Conservation (phyloP, 2,888 invertebrate genomes). For the Branchipolynoe longqiensis region DNA sequence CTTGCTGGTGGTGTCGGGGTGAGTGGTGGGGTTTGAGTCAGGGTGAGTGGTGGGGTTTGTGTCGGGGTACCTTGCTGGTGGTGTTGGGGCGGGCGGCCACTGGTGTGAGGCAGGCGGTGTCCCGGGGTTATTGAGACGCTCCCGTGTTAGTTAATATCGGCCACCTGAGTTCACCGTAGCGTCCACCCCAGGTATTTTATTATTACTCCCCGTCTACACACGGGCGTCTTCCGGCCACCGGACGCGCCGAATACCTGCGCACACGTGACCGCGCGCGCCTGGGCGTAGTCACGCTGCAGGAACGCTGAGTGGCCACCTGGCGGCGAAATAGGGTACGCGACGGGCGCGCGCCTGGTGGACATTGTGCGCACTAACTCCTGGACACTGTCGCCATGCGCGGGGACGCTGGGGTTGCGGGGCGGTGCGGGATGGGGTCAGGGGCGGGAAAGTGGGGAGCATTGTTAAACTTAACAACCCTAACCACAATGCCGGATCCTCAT, state of each 20-base stretch:
- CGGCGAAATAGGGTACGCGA: not conserved
- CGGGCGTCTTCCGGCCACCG: not conserved
- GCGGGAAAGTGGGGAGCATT: no score
- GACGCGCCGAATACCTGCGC: not conserved
- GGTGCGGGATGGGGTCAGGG: no score
- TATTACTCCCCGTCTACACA: slow-evolving; percentile 5
- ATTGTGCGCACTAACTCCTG: not conserved
- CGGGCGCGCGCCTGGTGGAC: not conserved
- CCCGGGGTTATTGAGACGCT: not conserved
- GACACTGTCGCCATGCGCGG: no score
- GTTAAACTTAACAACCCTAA: no score
- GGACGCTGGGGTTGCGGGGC: no score
- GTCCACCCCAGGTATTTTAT: slow-evolving; percentile 24
- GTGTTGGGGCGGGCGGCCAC: no score
- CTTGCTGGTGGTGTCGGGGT: not conserved
- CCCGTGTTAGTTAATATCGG: slow-evolving; percentile 4
- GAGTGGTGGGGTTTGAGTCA: not conserved
- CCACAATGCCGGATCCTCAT: no score
- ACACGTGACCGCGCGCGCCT: no score
- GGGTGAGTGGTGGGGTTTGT: not conserved
- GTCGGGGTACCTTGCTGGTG: not conserved
- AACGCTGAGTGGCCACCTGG: not conserved
- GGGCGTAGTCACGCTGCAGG: slow-evolving; percentile 1
- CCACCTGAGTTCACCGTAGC: not conserved
- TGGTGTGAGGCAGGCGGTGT: not conserved